Evolutionary conservation across 1,140 invertebrate genomes (phyloP), one percentile per base, ranked within the genome.

Genomic region (Rhyzopertha dominica): DNA sequence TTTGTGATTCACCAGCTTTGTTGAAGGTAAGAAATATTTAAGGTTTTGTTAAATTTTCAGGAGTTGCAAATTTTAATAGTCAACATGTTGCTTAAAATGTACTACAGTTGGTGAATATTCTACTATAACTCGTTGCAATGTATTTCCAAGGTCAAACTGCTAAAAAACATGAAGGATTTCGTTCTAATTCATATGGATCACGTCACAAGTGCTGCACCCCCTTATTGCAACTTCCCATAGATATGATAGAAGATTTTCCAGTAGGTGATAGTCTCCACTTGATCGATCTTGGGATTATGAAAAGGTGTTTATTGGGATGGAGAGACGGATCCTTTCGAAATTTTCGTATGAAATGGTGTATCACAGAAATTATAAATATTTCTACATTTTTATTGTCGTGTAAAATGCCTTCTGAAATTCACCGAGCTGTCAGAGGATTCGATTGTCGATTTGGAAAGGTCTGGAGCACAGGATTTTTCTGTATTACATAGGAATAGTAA

Each of bases 271-370:
- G 50, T 5, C 36, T 62, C 4, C 56, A 62, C 20, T 44, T 60
- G 3, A 46, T 62, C 12, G 53, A 59, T 29, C 16, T 59, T 1
- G 59, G 55, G 7, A 14, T 58, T 4, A 60, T 54, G 50, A 62
- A 60, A 35, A 35, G 53, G 5, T 37, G 39, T 14, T 39, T 60
- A 25, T 37, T 37, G 1, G 51, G 55, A 5, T 60, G 55, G 55
- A 31, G 30, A 20, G 43, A 56, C 42, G 54, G 54, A 10, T 43
- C 23, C 43, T 47, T 47, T 14, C 10, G 16, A 5, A 32, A 23
- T 14, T 43, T 17, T 22, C 31, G 32, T 20, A 35, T 8, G 3
- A 52, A 48, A 17, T 44, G 29, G 32, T 32, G 7, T 19, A 22
- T 22, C n/a, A 29, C 18, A 13, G 35, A 36, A 12, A 36, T 47